Conservation (phyloP, 2,888 invertebrate genomes). For the Temnothorax unifasciatus region DNA sequence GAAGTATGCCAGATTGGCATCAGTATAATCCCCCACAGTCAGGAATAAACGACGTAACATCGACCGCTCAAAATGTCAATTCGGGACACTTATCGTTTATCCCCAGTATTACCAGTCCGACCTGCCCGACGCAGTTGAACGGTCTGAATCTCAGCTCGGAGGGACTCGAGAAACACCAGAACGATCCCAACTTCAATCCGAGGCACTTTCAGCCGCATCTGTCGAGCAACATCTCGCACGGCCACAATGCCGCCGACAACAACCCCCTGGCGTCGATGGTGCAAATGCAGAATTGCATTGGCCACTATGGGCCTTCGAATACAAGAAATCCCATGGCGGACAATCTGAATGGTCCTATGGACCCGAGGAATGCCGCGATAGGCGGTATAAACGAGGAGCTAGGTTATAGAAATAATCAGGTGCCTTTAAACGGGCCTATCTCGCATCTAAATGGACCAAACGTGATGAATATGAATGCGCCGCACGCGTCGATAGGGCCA, state of each 20-base stretch:
- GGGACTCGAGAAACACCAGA: slow-evolving; percentile 78
- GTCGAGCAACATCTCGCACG: slow-evolving; percentile 65
- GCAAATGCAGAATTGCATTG: slow-evolving; percentile 80
- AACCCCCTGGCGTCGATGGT: slow-evolving; percentile 76
- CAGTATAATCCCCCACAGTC: slow-evolving; percentile 83
- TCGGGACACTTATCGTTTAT: slow-evolving; percentile 78
- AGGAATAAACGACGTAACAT: slow-evolving; percentile 76
- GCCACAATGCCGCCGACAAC: slow-evolving; percentile 66
- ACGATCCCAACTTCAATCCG: slow-evolving; percentile 72
- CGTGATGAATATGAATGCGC: slow-evolving; percentile 66
- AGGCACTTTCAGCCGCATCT: slow-evolving; percentile 76
- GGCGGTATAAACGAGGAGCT: slow-evolving; percentile 76
- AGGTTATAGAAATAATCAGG: slow-evolving; percentile 77
- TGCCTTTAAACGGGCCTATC: slow-evolving; percentile 75
- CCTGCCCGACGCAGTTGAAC: slow-evolving; percentile 72
- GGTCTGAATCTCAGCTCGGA: slow-evolving; percentile 76
- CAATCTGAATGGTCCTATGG: slow-evolving; percentile 71
- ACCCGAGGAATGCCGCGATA: slow-evolving; percentile 73
- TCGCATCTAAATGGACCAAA: slow-evolving; percentile 75
- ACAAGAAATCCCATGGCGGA: slow-evolving; percentile 80
- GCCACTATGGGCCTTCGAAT: slow-evolving; percentile 77
- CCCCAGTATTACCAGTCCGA: slow-evolving; percentile 74
- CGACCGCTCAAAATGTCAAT: slow-evolving; percentile 79
- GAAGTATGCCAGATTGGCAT: slow-evolving; percentile 85
- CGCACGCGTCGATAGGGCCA: slow-evolving; percentile 68